These are phyloP conservation scores for Taurulus bubalis DNA, from an alignment of 2,113 vertebrate species.

Conservation along the genomic window DNA sequence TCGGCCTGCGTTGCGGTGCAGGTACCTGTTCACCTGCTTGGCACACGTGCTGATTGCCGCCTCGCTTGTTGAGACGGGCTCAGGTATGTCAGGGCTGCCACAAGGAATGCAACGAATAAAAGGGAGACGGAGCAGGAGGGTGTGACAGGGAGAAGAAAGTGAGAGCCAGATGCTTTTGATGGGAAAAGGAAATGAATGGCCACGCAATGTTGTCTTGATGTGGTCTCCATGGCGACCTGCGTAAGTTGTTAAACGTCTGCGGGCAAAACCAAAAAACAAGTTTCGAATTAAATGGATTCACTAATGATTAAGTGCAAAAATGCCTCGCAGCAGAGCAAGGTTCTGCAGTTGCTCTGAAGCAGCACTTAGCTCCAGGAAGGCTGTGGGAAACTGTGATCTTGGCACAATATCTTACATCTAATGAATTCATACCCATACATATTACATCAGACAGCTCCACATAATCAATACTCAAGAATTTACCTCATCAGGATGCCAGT, in stretches of 20 bases:
- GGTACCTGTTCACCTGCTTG: constrained; percentile 33
- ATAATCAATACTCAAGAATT: constrained; percentile 50
- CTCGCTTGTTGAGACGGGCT: constrained; percentile 63
- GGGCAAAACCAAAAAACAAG: constrained; percentile 49
- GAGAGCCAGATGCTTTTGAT: constrained; percentile 49
- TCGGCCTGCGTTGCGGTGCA: neutral
- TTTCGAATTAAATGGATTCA: constrained; percentile 46
- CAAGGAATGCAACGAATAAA: constrained; percentile 44
- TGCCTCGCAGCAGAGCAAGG: constrained; percentile 24
- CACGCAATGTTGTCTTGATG: constrained; percentile 45
- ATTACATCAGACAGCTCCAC: constrained; percentile 40
- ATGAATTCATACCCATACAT: constrained; percentile 48
- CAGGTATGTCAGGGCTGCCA: constrained; percentile 57
- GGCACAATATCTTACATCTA: constrained; percentile 17
- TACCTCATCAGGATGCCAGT: constrained; percentile 9
- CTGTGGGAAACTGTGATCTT: constrained; percentile 39
- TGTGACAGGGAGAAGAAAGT: constrained; percentile 46
- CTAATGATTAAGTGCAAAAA: constrained; percentile 62
- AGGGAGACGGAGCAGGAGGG: neutral
- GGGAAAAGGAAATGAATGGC: constrained; percentile 54
- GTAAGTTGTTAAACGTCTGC: constrained; percentile 36
- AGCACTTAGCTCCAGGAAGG: constrained; percentile 26
- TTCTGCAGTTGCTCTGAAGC: constrained; percentile 21
- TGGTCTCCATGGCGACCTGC: constrained; percentile 35
- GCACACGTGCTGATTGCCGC: constrained; percentile 27